Evolutionary conservation across 2,888 invertebrate species (phyloP).

Genomic region (Argyresthia albistria): DNA sequence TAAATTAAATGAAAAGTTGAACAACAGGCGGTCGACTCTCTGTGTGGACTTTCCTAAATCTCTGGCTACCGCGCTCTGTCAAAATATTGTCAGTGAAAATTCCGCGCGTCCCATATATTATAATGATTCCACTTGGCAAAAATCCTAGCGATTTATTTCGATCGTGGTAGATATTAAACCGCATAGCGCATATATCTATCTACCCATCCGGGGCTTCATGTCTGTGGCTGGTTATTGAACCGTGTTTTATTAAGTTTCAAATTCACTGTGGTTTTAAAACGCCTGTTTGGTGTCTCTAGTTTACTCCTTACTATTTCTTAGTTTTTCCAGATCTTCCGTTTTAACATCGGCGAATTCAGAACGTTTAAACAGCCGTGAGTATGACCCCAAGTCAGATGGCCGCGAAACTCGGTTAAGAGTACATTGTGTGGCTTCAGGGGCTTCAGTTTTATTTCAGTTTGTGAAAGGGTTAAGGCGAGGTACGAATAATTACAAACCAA

Average conservation of each 20-base stretch:
- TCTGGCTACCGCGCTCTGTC: constrained; percentile 56
- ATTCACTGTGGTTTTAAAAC: not conserved
- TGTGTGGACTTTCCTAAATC: constrained; percentile 44
- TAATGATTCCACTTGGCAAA: constrained; percentile 69
- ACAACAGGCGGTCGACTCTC: constrained; percentile 22
- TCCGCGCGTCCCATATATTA: constrained; percentile 68
- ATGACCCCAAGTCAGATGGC: too few species aligned
- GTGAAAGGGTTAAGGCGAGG: too few species aligned
- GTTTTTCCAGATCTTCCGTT: too few species aligned
- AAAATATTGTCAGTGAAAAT: constrained; percentile 72
- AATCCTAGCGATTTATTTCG: constrained; percentile 70
- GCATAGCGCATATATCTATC: constrained; percentile 61
- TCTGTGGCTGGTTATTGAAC: constrained; percentile 62
- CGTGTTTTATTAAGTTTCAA: constrained; percentile 31
- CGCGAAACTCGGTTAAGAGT: too few species aligned
- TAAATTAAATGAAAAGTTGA: constrained; percentile 24
- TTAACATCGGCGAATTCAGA: too few species aligned
- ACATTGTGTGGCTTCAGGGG: too few species aligned
- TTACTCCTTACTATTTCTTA: too few species aligned
- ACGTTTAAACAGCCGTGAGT: too few species aligned
- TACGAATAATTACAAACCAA: too few species aligned
- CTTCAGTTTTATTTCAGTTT: too few species aligned
- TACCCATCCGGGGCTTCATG: constrained; percentile 38
- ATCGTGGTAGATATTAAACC: constrained; percentile 63
- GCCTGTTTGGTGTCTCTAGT: not conserved